These are phyloP conservation scores for Chrysodeixis includens DNA, from an alignment of 2,888 invertebrate genomes.

Conservation along the genomic window DNA sequence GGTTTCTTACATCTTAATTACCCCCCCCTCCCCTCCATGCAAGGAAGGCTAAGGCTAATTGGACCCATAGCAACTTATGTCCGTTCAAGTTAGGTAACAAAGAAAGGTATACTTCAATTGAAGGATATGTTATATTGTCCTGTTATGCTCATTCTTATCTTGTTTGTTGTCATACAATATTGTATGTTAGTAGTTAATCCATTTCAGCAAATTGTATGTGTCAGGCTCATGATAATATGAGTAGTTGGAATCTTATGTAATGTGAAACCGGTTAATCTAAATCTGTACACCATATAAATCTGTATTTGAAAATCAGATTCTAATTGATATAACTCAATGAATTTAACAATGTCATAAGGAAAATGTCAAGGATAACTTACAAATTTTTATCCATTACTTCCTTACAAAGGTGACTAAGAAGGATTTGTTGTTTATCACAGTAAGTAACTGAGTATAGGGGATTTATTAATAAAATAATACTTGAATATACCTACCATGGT, in stretches of 20 bases:
- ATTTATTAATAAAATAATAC: no score
- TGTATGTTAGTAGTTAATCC: slow-evolving; percentile 4
- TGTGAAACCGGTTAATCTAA: not conserved
- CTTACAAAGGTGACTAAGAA: no score
- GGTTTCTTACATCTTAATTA: no score
- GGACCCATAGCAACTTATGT: not conserved
- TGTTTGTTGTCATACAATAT: slow-evolving; percentile 4
- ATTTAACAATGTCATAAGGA: no score
- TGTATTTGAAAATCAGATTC: not conserved
- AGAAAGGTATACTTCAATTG: not conserved
- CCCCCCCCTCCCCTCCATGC: no score
- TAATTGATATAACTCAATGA: not conserved
- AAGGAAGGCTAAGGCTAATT: no score
- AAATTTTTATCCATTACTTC: no score
- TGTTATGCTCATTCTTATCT: not conserved
- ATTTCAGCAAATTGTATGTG: slow-evolving; percentile 4
- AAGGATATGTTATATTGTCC: not conserved
- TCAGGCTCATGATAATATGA: not conserved
- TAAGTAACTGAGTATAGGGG: no score
- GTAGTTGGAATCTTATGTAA: not conserved
- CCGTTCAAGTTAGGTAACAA: not conserved
- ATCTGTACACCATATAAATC: not conserved
- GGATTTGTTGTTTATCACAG: no score
- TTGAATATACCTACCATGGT: no score
- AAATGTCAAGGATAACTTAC: no score